Percentiles rank a stretch among this genome's conserved stretches.
Conservation (phyloP, 2,797 vertebrate species). For the Pseudomugil gertrudae region DNA sequence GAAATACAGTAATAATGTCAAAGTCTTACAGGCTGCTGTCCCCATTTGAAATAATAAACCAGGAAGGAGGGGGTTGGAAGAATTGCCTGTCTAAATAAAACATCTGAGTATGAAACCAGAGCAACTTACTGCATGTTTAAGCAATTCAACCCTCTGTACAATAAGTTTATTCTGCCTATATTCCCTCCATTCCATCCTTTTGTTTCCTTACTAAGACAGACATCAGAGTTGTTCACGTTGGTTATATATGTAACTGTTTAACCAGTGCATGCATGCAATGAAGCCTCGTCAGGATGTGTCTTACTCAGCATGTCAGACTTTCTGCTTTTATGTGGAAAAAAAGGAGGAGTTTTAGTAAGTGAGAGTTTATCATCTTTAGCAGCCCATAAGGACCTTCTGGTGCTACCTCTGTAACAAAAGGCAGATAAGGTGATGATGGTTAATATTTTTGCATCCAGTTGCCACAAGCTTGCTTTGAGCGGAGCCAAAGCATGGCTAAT, state of each 20-base stretch:
- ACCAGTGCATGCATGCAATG: conserved; percentile 64
- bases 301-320: conserved; percentile 53
- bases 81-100: conserved; percentile 50
- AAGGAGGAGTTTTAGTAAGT: too few species aligned
- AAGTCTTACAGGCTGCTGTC: neutral
- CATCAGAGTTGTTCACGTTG: conserved; percentile 36
- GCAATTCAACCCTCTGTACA: conserved; percentile 33
- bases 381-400: too few species aligned
- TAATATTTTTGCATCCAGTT: too few species aligned
- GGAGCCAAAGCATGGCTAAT: too few species aligned
- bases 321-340: conserved; percentile 33
- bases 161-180: neutral
- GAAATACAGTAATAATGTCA: neutral
- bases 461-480: too few species aligned
- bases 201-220: conserved; percentile 31
- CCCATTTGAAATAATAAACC: neutral
- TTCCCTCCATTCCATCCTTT: neutral
- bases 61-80: neutral
- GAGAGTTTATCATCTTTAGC: too few species aligned
- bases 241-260: conserved; percentile 50
- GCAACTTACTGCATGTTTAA: conserved; percentile 31
- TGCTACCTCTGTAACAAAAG: too few species aligned
- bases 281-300: conserved; percentile 52
- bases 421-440: too few species aligned
- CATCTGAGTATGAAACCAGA: conserved; percentile 39